Percentiles rank a stretch among this genome's conserved stretches.
These are phyloP conservation scores for Calosoma granatense DNA, from an alignment of 1,140 invertebrate species.

Conservation along the genomic window DNA sequence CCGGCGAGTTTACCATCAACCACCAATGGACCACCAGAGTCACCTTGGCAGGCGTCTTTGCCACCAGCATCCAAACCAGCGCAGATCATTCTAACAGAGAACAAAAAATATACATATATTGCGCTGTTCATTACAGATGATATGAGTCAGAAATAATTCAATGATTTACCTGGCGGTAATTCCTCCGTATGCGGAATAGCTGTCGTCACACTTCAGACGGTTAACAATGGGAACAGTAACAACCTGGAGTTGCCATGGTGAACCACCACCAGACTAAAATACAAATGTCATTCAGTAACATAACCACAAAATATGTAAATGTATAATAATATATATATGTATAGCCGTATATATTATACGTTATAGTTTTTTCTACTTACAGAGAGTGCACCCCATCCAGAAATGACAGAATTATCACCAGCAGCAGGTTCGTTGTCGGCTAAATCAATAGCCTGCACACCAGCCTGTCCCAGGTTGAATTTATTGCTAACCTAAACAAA, in stretches of 20 bases:
- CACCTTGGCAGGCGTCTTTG: constrained; percentile 44
- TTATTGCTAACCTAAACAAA: background rate
- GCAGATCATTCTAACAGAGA: constrained; percentile 45
- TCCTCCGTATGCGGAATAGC: background rate
- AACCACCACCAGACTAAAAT: constrained; percentile 6
- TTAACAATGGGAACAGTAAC: constrained; percentile 29
- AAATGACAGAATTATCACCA: constrained; percentile 31
- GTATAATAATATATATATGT: no score
- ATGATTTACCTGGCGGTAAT: constrained; percentile 16
- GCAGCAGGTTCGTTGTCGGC: background rate
- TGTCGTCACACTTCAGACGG: constrained; percentile 20
- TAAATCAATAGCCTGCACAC: constrained; percentile 2
- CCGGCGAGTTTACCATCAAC: constrained; percentile 39
- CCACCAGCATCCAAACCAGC: constrained; percentile 44
- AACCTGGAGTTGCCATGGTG: constrained; percentile 20
- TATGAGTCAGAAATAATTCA: background rate
- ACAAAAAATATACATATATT: constrained; percentile 16
- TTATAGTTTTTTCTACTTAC: constrained; percentile 1
- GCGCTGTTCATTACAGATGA: background rate
- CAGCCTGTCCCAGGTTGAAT: background rate
- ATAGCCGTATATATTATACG: no score
- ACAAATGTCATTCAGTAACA: no score
- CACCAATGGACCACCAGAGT: constrained; percentile 47
- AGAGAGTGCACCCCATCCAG: constrained; percentile 43
- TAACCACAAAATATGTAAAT: background rate